These are phyloP conservation scores for Peromyscus polionotus DNA, from an alignment of 2,113 vertebrate genomes.

Conservation along the genomic window DNA sequence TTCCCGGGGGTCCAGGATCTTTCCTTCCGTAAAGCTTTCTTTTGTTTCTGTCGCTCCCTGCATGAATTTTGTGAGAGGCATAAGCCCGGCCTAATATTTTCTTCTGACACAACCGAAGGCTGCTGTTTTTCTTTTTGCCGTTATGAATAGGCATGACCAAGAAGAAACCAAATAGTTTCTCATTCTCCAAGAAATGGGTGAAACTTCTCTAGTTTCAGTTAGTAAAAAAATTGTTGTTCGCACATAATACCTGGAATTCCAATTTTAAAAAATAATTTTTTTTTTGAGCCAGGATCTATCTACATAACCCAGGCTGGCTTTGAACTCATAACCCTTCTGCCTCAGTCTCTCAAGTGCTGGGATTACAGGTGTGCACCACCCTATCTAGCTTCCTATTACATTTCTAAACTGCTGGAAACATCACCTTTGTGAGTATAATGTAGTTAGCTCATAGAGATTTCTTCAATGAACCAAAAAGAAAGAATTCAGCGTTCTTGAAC, in stretches of 20 bases:
- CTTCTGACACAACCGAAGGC: neutral
- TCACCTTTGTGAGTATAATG: neutral
- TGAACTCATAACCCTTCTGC: neutral
- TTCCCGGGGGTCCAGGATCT: neutral
- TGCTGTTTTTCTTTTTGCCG: neutral
- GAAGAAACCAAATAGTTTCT: neutral
- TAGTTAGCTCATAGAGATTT: slow-evolving; percentile 30
- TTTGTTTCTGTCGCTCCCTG: neutral
- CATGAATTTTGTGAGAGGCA: accelerated
- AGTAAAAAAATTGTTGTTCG: neutral
- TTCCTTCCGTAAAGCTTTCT: neutral
- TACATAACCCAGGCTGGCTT: neutral
- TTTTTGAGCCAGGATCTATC: neutral
- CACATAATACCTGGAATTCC: slow-evolving; percentile 29
- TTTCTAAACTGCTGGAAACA: slow-evolving; percentile 5
- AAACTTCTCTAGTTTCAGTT: neutral
- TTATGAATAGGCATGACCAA: neutral
- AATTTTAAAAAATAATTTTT: neutral
- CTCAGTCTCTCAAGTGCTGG: neutral
- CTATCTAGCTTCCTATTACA: neutral
- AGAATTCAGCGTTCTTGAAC: neutral
- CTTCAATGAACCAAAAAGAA: neutral
- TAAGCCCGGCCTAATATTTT: neutral
- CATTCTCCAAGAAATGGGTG: neutral
- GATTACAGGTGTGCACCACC: neutral